Conservation (phyloP, 2,888 invertebrate genomes). For the Seladonia tumulorum region DNA sequence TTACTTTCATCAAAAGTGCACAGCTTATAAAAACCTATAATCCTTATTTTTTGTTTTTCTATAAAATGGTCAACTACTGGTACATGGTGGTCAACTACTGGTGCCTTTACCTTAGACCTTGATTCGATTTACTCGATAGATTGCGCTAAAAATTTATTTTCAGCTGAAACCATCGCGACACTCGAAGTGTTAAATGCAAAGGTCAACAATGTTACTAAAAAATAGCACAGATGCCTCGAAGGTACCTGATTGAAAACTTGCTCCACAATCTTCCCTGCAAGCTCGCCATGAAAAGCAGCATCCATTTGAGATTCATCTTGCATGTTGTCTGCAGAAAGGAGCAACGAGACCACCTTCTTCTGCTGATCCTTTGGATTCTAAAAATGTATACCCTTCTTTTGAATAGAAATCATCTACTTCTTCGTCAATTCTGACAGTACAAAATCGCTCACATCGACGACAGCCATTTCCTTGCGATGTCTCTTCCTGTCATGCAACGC, state of each 20-base stretch:
- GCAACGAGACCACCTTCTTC: conserved; percentile 54
- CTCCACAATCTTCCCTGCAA: conserved; percentile 78
- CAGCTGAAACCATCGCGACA: too few species aligned
- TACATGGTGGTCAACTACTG: too few species aligned
- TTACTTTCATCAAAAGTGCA: too few species aligned
- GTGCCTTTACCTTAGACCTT: too few species aligned
- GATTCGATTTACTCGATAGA: too few species aligned
- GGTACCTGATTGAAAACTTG: conserved; percentile 76
- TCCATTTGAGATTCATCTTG: conserved; percentile 77
- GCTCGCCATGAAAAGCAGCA: conserved; percentile 73
- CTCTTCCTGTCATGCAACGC: background rate
- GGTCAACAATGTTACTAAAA: too few species aligned
- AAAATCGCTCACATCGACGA: conserved; percentile 45
- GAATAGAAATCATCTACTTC: conserved; percentile 31
- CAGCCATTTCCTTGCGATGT: conserved; percentile 27
- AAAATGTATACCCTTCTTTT: conserved; percentile 37
- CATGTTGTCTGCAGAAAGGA: conserved; percentile 67
- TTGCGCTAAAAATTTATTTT: too few species aligned
- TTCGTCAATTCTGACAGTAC: background rate
- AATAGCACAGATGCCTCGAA: background rate
- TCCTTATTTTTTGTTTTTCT: too few species aligned
- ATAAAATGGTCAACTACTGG: too few species aligned
- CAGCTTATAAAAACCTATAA: too few species aligned
- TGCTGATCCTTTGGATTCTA: conserved; percentile 52
- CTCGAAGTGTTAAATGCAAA: too few species aligned